phyloP scores from a whole-genome alignment of 2,113 vertebrate genomes.

The Cebidichthys violaceus region DNA sequence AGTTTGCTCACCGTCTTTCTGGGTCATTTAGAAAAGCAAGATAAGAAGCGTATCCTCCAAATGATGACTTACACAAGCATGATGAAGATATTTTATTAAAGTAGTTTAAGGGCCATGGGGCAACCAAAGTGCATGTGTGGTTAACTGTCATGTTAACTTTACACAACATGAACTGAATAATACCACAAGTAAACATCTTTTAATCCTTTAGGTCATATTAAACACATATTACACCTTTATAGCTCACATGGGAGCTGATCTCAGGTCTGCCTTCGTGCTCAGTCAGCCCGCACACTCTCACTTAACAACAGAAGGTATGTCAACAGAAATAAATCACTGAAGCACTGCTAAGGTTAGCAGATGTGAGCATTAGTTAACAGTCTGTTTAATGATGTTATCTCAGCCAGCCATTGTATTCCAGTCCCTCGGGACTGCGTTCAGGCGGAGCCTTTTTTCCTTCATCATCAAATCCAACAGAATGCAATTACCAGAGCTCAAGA shows the following conservation, averaged over 20 bases:
- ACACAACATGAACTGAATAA: background rate
- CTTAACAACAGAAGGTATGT: constrained; percentile 37
- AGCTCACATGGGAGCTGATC: constrained; percentile 13
- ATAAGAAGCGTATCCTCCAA: constrained; percentile 42
- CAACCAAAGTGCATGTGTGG: background rate
- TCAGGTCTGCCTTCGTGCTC: constrained; percentile 12
- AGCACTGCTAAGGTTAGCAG: constrained; percentile 59
- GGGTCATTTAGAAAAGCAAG: constrained; percentile 27
- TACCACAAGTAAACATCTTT: background rate
- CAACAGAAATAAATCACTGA: constrained; percentile 56
- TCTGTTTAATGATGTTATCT: constrained; percentile 63
- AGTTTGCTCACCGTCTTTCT: constrained; percentile 19
- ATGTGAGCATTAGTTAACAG: constrained; percentile 69
- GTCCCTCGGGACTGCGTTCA: constrained; percentile 33
- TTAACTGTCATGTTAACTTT: constrained; percentile 1
- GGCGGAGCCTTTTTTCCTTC: constrained; percentile 27
- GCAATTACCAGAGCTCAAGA: constrained; percentile 34
- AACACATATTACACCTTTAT: background rate
- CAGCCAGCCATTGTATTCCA: constrained; percentile 42
- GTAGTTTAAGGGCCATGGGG: constrained; percentile 5
- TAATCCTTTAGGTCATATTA: background rate
- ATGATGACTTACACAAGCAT: constrained; percentile 17
- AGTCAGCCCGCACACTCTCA: constrained; percentile 26
- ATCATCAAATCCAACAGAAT: constrained; percentile 53
- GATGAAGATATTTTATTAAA: constrained; percentile 13